Conservation (phyloP, 2,888 invertebrate species). For the Drosophila flavopinicola region DNA sequence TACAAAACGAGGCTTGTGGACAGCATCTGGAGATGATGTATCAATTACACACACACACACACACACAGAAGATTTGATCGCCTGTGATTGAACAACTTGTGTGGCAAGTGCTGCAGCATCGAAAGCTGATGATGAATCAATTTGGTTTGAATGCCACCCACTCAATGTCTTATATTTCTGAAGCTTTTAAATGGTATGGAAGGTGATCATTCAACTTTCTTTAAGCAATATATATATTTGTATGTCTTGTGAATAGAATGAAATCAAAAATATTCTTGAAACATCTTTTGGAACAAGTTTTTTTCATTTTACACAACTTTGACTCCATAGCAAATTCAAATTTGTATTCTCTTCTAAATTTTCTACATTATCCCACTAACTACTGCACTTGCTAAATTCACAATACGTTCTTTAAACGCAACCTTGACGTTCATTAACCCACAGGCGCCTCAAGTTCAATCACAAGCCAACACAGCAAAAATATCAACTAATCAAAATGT, state of each 20-base stretch:
- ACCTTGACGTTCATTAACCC: slow-evolving; percentile 73
- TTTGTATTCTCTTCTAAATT: neutral
- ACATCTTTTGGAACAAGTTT: too few species aligned
- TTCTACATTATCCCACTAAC: neutral
- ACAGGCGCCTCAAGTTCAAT: slow-evolving; percentile 71
- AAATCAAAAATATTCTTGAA: too few species aligned
- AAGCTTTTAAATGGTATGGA: too few species aligned
- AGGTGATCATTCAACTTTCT: too few species aligned
- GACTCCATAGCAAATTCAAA: too few species aligned
- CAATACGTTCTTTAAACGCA: slow-evolving; percentile 42
- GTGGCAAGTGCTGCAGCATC: slow-evolving; percentile 34
- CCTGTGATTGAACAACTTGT: slow-evolving; percentile 16
- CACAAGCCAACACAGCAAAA: slow-evolving; percentile 50
- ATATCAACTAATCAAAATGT: slow-evolving; percentile 75
- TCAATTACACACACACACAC: slow-evolving; percentile 34
- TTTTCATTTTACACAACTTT: too few species aligned
- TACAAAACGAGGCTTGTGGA: slow-evolving; percentile 48
- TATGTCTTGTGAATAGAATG: too few species aligned
- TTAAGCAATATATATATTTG: too few species aligned
- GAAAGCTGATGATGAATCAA: slow-evolving; percentile 15
- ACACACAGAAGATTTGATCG: slow-evolving; percentile 18
- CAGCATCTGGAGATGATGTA: slow-evolving; percentile 41
- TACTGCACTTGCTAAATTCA: slow-evolving; percentile 49
- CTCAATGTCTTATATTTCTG: neutral
- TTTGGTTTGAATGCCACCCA: slow-evolving; percentile 9